Evolutionary conservation across 1,140 invertebrate genomes (phyloP).

Genomic region (Aphelenchoides besseyi): DNA sequence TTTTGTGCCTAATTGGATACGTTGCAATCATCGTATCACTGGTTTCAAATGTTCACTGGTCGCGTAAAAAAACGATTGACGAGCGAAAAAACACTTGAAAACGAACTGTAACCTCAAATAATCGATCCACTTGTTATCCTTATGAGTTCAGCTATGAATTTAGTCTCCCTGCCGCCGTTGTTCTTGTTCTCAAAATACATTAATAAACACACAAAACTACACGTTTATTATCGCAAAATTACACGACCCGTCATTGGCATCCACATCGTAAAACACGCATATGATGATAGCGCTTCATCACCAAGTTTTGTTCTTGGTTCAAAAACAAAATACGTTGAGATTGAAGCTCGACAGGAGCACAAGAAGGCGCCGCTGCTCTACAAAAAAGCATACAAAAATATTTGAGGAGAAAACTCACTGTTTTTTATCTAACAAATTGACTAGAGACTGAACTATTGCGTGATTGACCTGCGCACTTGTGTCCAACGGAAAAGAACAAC

Average conservation of each 20-base stretch:
- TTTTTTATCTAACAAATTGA: conserved; percentile 68
- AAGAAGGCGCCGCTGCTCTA: conserved; percentile 28
- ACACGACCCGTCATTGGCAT: conserved; percentile 22
- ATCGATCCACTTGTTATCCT: not conserved
- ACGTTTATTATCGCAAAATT: conserved; percentile 9
- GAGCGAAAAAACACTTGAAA: conserved; percentile 24
- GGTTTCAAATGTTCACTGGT: conserved; percentile 24
- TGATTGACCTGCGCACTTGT: conserved; percentile 92
- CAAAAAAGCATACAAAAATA: conserved; percentile 20
- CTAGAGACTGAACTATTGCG: conserved; percentile 90
- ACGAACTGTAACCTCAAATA: not conserved
- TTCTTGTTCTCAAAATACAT: not conserved
- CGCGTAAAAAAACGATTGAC: conserved; percentile 24
- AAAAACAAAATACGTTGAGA: conserved; percentile 39
- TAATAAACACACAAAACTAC: not conserved
- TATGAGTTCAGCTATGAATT: too few species aligned
- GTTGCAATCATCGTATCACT: conserved; percentile 13
- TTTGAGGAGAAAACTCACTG: conserved; percentile 5
- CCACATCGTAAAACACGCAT: conserved; percentile 38
- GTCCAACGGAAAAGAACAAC: conserved; percentile 84
- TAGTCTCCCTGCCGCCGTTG: too few species aligned
- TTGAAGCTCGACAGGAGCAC: conserved; percentile 24
- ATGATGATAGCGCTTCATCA: conserved; percentile 35
- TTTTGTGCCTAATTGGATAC: conserved; percentile 22
- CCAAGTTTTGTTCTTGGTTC: conserved; percentile 37